Base-by-base conservation (phyloP, 2,888 invertebrate species). In the Stictocephala bisonia region DNA sequence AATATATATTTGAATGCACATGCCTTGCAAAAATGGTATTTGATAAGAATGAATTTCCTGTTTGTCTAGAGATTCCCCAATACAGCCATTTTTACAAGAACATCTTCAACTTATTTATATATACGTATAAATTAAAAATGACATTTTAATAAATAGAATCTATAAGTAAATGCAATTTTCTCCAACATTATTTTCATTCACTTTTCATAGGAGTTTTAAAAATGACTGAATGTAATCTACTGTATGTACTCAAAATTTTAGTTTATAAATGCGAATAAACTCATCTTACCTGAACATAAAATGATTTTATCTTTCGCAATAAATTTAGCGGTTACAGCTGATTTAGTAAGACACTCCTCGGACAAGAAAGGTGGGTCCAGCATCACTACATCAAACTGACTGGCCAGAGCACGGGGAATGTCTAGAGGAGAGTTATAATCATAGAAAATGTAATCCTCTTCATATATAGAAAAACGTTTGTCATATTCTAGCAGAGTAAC, bases 301-400 rank as follows among this genome's bases (percentile, higher is more conserved):
- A 97, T 88, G 27, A 97, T 89, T 82, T 92, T 92, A 9, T 88
- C 87, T 82, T 91, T 93, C 0, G 89, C 84, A 68, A 98, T 83
- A 79, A 89, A 88, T 78, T 90, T 90, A 0, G 97, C 89, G 0
- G 95, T 95, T 73, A 89, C 85, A 0, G 94, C 88, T 0, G 92
- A 92, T 86, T 97, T 96, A 0, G 89, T 87, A 58, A 97, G 87
- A 84, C 98, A 98, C 83, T 97, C 97, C 79, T 95, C 92, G 0
- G 96, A 93, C 1, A 99, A 86, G 84, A 97, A 98, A 0, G 99
- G 99, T 0, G 99, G 98, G 85, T 99, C 98, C 0, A 93, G 95
- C 69, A 99, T 86, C 0, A 98, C 92, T 24, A 98, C 82, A 84
- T 97, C 94, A 83, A 91, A 97, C 53, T 85, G 82, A 22, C 85